Percentiles rank a stretch among this genome's conserved stretches.
Evolutionary conservation across 2,113 vertebrate genomes (phyloP).

Genomic region (human (Homo sapiens)): DNA sequence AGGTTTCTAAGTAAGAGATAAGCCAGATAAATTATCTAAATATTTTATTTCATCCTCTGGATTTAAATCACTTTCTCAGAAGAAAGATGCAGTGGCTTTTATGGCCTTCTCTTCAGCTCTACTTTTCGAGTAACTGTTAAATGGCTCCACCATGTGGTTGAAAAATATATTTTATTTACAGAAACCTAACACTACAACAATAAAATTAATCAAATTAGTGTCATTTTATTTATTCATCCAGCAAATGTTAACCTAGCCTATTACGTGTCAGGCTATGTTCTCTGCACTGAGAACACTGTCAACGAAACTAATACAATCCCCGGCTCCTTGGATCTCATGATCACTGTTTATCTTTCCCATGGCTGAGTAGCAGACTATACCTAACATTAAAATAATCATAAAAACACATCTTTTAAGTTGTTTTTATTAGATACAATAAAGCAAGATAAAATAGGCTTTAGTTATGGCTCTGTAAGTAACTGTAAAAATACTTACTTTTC

Average conservation of each 20-base stretch:
- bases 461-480: neutral
- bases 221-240: neutral
- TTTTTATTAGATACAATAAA: neutral
- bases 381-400: neutral
- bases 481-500: neutral
- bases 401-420: neutral
- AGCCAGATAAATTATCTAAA: neutral
- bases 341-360: neutral
- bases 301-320: neutral
- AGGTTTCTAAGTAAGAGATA: neutral
- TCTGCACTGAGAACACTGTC: neutral
- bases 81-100: neutral
- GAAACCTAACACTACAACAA: neutral
- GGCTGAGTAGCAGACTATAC: neutral
- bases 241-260: neutral
- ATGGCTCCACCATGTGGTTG: conserved; percentile 73
- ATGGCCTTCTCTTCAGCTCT: neutral
- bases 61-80: conserved; percentile 14
- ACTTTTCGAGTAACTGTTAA: conserved; percentile 59
- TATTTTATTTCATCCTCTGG: neutral
- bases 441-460: neutral
- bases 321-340: neutral
- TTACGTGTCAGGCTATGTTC: neutral
- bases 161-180: neutral
- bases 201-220: neutral